Conservation (phyloP, 2,113 vertebrate species). For the Zosterops borbonicus region DNA sequence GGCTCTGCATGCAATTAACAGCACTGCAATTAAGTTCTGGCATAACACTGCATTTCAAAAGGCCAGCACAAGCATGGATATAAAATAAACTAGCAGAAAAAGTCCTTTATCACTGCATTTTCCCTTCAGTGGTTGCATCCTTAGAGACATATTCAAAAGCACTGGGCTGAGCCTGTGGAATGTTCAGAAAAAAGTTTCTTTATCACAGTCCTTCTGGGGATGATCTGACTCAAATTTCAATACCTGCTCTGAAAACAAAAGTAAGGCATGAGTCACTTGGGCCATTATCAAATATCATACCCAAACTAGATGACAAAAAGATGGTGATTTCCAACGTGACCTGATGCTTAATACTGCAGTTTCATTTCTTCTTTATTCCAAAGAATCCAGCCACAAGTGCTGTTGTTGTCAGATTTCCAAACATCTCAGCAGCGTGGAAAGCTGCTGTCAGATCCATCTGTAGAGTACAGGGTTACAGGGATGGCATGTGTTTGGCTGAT, state of each 20-base stretch:
- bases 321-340: neutral
- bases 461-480: neutral
- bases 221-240: neutral
- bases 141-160: neutral
- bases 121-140: neutral
- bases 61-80: neutral
- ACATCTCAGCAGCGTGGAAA: neutral
- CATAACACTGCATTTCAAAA: neutral
- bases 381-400: neutral
- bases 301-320: neutral
- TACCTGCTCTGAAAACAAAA: neutral
- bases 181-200: neutral
- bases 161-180: neutral
- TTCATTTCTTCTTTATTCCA: neutral
- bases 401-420: neutral
- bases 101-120: neutral
- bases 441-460: neutral
- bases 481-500: neutral
- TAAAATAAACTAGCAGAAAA: neutral
- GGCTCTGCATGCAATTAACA: constrained; percentile 7
- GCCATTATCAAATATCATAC: neutral
- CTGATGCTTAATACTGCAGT: neutral
- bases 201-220: neutral
- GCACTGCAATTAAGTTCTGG: constrained; percentile 23
- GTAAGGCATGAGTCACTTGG: neutral